phyloP scores from a whole-genome alignment of 2,113 vertebrate species.

The Callaeas wilsoni region DNA sequence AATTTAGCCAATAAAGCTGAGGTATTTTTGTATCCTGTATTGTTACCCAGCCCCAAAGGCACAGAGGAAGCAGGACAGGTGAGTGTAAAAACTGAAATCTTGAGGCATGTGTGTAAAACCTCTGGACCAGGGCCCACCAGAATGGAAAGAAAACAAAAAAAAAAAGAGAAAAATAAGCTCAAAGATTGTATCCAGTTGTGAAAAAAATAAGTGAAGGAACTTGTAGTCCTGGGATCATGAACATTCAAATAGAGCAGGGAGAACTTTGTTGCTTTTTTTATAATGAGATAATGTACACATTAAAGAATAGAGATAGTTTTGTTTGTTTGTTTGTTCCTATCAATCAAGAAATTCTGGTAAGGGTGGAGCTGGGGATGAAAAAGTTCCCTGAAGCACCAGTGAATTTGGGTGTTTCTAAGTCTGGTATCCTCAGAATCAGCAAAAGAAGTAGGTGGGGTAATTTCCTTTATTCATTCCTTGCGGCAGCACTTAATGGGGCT shows the following conservation, averaged over 20 bases:
- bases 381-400: background rate
- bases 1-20: background rate
- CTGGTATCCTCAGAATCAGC: background rate
- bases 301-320: background rate
- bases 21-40: background rate
- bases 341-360: background rate
- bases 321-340: background rate
- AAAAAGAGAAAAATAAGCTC: background rate
- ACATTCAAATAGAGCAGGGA: background rate
- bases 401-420: background rate
- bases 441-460: background rate
- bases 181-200: background rate
- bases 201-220: background rate
- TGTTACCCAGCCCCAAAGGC: background rate
- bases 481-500: background rate
- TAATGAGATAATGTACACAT: background rate
- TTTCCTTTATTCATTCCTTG: background rate
- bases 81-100: background rate
- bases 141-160: background rate
- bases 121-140: background rate
- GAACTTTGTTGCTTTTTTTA: background rate
- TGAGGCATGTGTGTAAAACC: background rate
- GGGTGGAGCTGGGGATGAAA: background rate
- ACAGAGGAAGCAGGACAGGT: background rate
- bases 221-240: background rate